Evolutionary conservation across 2,113 vertebrate species (phyloP).

Genomic region (Tylochromis polylepis): DNA sequence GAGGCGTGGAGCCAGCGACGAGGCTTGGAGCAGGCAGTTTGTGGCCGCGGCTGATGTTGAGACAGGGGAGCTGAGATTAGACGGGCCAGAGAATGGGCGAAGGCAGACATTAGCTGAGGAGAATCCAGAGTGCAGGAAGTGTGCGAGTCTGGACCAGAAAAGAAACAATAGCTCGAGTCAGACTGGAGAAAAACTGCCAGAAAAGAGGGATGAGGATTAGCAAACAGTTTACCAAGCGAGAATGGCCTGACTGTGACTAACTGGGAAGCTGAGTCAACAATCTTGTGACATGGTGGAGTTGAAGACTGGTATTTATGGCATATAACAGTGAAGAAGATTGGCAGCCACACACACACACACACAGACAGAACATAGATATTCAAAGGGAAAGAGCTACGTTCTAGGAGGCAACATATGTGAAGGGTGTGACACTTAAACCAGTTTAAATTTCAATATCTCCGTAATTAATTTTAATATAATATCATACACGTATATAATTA

Average conservation of each 20-base stretch:
- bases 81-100: not conserved
- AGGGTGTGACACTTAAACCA: not conserved
- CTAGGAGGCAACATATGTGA: not conserved
- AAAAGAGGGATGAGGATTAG: not conserved
- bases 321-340: not conserved
- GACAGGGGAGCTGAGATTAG: not conserved
- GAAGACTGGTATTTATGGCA: not conserved
- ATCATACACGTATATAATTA: not conserved
- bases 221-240: not conserved
- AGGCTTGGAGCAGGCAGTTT: not conserved
- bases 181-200: not conserved
- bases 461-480: not conserved
- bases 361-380: rapidly evolving
- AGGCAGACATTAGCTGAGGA: not conserved
- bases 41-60: not conserved
- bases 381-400: not conserved
- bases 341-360: not conserved
- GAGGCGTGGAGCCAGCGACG: not conserved
- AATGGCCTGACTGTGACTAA: not conserved
- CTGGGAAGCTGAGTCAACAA: not conserved
- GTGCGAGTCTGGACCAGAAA: not conserved
- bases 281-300: not conserved
- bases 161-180: not conserved
- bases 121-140: not conserved
- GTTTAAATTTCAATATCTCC: not conserved